A percentile compares a stretch with the other conserved stretches of the same genome.
These are phyloP conservation scores for Oscarella lobularis DNA, from an alignment of 37 sponge, comb jelly and placozoan genomes.

Conservation along the genomic window DNA sequence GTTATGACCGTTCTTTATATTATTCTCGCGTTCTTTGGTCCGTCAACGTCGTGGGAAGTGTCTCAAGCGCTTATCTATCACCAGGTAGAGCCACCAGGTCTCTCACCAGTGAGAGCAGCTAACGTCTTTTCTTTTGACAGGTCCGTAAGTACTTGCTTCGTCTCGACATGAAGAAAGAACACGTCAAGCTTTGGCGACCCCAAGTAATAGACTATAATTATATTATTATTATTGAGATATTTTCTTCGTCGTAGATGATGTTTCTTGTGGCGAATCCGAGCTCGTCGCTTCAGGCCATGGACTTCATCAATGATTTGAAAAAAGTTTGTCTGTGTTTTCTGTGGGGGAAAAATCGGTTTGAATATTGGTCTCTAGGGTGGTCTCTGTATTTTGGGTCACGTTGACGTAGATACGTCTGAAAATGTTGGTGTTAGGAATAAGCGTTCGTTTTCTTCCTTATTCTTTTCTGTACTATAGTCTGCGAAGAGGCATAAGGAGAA, in stretches of 20 bases:
- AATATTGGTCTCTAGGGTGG: constrained; percentile 51
- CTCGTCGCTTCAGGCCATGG: constrained; percentile 51
- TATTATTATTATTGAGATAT: too few relatives aligned
- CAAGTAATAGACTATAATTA: too few relatives aligned
- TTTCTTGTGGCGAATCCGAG: constrained; percentile 87
- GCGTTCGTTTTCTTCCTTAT: too few relatives aligned
- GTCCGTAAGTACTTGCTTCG: constrained; percentile 94
- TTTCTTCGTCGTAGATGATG: constrained; percentile 72
- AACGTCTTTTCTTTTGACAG: constrained; percentile 18
- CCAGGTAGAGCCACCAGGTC: constrained; percentile 45
- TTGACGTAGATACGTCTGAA: constrained; percentile 35
- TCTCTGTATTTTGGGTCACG: constrained; percentile 74
- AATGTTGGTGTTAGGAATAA: constrained; percentile 22
- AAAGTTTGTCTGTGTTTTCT: too few relatives aligned
- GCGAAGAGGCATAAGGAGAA: too few relatives aligned
- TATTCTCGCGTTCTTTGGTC: constrained; percentile 63
- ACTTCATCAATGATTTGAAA: constrained; percentile 94
- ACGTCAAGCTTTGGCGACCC: constrained; percentile 97
- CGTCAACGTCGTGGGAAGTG: constrained; percentile 93
- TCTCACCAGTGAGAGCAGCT: background rate
- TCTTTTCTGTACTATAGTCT: too few relatives aligned
- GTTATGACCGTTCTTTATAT: constrained; percentile 64
- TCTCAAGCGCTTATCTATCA: constrained; percentile 98
- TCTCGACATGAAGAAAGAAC: constrained; percentile 84
- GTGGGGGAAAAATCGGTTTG: too few relatives aligned